Evolutionary conservation across 1,140 invertebrate genomes (phyloP).

Genomic region (Drosophila burlai): DNA sequence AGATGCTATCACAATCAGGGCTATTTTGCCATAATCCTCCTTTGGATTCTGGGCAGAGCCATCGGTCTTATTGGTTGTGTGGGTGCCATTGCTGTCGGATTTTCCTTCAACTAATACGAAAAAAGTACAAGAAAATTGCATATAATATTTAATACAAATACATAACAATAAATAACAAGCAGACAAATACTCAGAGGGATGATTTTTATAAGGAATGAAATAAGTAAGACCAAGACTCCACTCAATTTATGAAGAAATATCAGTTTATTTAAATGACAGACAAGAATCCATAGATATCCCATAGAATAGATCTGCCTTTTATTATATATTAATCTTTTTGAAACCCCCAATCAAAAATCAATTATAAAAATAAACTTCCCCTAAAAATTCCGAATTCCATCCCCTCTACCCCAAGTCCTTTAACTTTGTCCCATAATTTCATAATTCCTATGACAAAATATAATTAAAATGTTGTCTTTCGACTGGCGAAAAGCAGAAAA

Average conservation of each 20-base stretch:
- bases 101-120: constrained; percentile 24
- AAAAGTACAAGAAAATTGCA: neutral
- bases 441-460: constrained; percentile 53
- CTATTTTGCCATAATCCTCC: constrained; percentile 39
- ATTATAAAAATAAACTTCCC: neutral
- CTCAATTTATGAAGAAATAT: neutral
- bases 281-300: neutral
- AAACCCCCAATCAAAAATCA: neutral
- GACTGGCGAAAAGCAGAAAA: constrained; percentile 8
- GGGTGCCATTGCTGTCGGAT: constrained; percentile 7
- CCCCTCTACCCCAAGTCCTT: neutral
- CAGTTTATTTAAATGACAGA: no score
- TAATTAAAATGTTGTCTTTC: constrained; percentile 71
- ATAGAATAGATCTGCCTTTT: neutral
- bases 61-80: neutral
- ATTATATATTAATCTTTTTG: neutral
- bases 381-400: neutral
- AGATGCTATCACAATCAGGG: constrained; percentile 29
- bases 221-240: neutral
- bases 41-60: constrained; percentile 5
- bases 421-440: constrained; percentile 22
- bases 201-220: neutral
- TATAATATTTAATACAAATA: neutral
- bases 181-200: neutral
- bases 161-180: neutral